These are phyloP conservation scores for Ormyrus pomaceus DNA, from an alignment of 2,888 invertebrate genomes.

Conservation along the genomic window DNA sequence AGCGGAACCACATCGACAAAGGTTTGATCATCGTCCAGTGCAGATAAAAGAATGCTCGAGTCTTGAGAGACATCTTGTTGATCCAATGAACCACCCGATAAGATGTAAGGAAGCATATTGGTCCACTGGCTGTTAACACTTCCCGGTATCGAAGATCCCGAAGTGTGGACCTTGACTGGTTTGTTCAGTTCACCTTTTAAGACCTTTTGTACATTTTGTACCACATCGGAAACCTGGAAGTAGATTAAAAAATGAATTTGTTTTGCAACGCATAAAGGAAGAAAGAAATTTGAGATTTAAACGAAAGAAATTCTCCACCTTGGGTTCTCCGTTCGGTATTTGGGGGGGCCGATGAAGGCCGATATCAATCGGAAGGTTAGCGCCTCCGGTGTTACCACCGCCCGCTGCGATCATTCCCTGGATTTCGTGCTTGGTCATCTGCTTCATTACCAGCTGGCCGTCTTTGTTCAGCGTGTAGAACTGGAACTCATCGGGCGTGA, in stretches of 20 bases:
- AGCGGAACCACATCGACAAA: constrained; percentile 45
- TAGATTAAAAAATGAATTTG: constrained; percentile 1
- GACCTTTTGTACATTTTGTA: constrained; percentile 89
- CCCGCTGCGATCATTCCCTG: constrained; percentile 90
- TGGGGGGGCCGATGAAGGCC: constrained; percentile 64
- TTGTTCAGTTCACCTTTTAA: constrained; percentile 85
- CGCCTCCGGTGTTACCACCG: constrained; percentile 77
- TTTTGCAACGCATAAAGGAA: background rate
- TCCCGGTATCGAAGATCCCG: constrained; percentile 70
- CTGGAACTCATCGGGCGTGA: constrained; percentile 90
- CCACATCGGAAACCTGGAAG: constrained; percentile 83
- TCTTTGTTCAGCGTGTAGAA: constrained; percentile 92
- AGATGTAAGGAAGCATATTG: constrained; percentile 87
- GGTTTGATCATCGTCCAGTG: constrained; percentile 26
- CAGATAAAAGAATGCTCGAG: constrained; percentile 39
- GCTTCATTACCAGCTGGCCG: constrained; percentile 87
- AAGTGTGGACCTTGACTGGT: constrained; percentile 66
- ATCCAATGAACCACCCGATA: constrained; percentile 80
- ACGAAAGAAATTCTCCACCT: constrained; percentile 59
- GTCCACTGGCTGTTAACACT: constrained; percentile 80
- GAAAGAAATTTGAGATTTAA: background rate
- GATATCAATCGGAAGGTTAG: constrained; percentile 72
- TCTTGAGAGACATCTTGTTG: constrained; percentile 46
- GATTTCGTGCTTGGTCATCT: constrained; percentile 91
- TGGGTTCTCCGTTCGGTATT: constrained; percentile 63